Percentiles rank a stretch among this genome's conserved stretches.
phyloP scores from a whole-genome alignment of 1,140 invertebrate genomes.

The Drosophila kanapiae region DNA sequence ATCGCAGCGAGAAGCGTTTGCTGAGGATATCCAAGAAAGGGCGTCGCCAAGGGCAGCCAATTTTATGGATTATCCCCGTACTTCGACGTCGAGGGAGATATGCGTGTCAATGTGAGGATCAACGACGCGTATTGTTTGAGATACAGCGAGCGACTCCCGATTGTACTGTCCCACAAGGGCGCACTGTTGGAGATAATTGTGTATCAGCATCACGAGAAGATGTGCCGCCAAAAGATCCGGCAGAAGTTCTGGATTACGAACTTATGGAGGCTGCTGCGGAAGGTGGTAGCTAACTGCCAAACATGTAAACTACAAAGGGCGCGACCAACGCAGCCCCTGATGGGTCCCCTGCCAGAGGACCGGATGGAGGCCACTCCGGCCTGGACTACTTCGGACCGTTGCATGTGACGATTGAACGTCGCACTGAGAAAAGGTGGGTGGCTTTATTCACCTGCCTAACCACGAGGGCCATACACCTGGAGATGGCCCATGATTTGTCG shows the following conservation, averaged over 20 bases:
- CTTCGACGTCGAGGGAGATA: not conserved
- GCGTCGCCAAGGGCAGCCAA: not conserved
- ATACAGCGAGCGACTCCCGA: not conserved
- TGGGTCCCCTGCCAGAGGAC: constrained; percentile 7
- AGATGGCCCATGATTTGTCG: no score
- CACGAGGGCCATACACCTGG: no score
- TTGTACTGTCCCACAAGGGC: constrained; percentile 5
- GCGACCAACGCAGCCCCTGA: not conserved
- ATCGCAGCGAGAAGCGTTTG: not conserved
- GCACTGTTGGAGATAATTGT: not conserved
- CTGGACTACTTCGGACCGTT: not conserved
- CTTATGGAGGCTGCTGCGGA: not conserved
- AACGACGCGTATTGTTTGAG: not conserved
- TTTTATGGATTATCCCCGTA: not conserved
- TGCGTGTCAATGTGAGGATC: not conserved
- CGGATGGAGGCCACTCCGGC: not conserved
- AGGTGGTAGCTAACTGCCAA: not conserved
- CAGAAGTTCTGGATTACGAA: no score
- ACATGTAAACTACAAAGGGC: not conserved
- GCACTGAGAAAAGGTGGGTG: no score
- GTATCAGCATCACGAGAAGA: no score
- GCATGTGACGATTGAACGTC: not conserved
- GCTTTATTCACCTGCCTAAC: no score
- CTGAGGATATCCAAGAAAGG: not conserved
- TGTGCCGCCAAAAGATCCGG: no score